Base-by-base conservation (phyloP, 2,888 invertebrate genomes). In the Tricholauxania praeusta region DNA sequence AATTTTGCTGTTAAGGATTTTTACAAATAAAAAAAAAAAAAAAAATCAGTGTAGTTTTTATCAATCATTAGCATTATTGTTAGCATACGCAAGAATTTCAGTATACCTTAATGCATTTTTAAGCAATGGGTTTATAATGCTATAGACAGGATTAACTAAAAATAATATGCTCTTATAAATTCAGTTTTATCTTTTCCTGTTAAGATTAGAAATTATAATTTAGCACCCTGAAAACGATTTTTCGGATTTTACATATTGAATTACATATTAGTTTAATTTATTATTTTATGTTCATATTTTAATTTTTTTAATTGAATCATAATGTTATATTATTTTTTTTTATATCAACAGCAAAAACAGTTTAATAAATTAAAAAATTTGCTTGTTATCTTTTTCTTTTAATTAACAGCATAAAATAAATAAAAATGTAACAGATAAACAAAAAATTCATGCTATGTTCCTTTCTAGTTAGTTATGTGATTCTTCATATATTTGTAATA, bases 221-320 rank as follows among this genome's bases (percentile, higher is more conserved):
- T 87, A 87, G 87, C 87, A 87, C 87, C 86, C 86, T 87, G 87
- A 87, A 87, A 87, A 86, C 85, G 80, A 84, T 85, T 86, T 85
- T 86, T 84, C 83, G 82, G 82, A 83, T 83, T 82, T 72, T 63
- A 62, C n/a, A 67, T 22, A 73, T 65, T 39, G 39, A 39, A 10
- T 10, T 39, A 39, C 8, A 10, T 22, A 22, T 28, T 28, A 39
- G 6, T 70, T 74, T 64, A 67, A 63, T 60, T 72, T 69, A 68
- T 64, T 74, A 72, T 55, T 72, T 62, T 73, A 57, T 72, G 75
- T 74, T 66, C 71, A 74, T 74, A 73, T 64, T 69, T 74, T 75
- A 66, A 71, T 74, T 47, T 68, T 75, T 72, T 71, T 74, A 73
- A 72, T 64, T 72, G 28, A 49, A 14, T 15, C n/a, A 39, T 10